phyloP scores from a whole-genome alignment of 2,113 vertebrate genomes.

The Camarhynchus parvulus region DNA sequence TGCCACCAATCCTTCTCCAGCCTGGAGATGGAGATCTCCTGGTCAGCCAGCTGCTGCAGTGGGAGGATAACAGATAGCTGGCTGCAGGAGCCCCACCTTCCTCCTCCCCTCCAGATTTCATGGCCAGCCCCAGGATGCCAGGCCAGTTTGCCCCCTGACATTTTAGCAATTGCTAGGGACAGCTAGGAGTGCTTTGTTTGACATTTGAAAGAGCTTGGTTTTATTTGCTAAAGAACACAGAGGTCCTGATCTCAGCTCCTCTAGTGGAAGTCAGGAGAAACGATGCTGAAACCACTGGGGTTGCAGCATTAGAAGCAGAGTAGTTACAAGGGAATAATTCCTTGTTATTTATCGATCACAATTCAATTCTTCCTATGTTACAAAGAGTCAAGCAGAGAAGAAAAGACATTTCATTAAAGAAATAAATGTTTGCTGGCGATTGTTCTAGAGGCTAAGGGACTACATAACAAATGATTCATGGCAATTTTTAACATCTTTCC shows the following conservation, averaged over 20 bases:
- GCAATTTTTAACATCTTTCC: background rate
- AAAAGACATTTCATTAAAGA: constrained; percentile 15
- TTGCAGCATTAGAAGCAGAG: background rate
- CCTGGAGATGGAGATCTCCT: background rate
- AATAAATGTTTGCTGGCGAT: background rate
- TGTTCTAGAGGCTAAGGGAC: background rate
- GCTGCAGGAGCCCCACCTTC: background rate
- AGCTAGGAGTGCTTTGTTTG: background rate
- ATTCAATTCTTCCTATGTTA: background rate
- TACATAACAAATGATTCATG: background rate
- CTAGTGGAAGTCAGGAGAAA: background rate
- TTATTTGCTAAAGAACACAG: background rate
- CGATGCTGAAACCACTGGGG: background rate
- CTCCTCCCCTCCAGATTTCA: background rate
- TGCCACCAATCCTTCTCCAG: background rate
- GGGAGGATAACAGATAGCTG: background rate
- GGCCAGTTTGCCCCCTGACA: background rate
- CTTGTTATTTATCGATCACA: background rate
- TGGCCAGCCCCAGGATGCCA: background rate
- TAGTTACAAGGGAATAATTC: background rate
- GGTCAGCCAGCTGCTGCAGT: fast-evolving
- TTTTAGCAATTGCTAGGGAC: background rate
- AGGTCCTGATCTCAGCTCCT: background rate
- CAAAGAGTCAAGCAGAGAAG: background rate
- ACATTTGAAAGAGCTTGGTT: background rate